These are phyloP conservation scores for Mythimna loreyi DNA, from an alignment of 2,888 invertebrate genomes.

Conservation along the genomic window DNA sequence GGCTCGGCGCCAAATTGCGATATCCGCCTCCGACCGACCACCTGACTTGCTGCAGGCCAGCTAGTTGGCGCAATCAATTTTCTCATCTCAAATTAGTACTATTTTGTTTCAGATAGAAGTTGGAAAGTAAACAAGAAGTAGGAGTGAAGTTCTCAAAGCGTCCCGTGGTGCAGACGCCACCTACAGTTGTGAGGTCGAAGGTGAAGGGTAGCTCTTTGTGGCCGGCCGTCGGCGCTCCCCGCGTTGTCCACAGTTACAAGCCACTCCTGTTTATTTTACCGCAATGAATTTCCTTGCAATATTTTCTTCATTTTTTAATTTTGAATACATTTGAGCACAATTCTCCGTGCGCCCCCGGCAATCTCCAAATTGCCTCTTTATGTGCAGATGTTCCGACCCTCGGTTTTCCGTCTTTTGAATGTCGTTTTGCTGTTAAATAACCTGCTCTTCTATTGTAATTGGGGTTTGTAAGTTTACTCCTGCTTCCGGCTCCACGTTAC, in stretches of 20 bases:
- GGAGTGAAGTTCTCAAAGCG: constrained; percentile 3
- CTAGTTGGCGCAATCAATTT: constrained; percentile 58
- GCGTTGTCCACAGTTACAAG: constrained; percentile 80
- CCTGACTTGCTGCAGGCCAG: constrained; percentile 30
- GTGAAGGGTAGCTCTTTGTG: constrained; percentile 53
- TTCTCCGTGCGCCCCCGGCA: constrained; percentile 89
- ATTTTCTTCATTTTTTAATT: constrained; percentile 89
- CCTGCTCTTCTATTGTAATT: constrained; percentile 89
- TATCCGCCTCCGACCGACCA: constrained; percentile 73
- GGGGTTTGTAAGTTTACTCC: constrained; percentile 81
- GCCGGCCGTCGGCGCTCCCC: constrained; percentile 56
- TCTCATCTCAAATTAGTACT: constrained; percentile 53
- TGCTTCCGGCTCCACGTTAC: constrained; percentile 60
- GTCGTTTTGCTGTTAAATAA: constrained; percentile 90
- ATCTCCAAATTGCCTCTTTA: constrained; percentile 91
- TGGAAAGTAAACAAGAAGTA: constrained; percentile 9
- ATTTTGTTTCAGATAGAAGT: constrained; percentile 29
- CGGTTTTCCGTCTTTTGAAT: constrained; percentile 90
- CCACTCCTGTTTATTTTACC: constrained; percentile 89
- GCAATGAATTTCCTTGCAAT: constrained; percentile 88
- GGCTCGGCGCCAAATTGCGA: constrained; percentile 85
- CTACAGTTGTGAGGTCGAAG: constrained; percentile 40
- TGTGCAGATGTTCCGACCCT: constrained; percentile 90
- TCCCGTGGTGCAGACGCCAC: constrained; percentile 21
- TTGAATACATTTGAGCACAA: constrained; percentile 90